A percentile compares a stretch with the other conserved stretches of the same genome.
Conservation (phyloP, 2,113 vertebrate genomes). For the Sorex araneus region DNA sequence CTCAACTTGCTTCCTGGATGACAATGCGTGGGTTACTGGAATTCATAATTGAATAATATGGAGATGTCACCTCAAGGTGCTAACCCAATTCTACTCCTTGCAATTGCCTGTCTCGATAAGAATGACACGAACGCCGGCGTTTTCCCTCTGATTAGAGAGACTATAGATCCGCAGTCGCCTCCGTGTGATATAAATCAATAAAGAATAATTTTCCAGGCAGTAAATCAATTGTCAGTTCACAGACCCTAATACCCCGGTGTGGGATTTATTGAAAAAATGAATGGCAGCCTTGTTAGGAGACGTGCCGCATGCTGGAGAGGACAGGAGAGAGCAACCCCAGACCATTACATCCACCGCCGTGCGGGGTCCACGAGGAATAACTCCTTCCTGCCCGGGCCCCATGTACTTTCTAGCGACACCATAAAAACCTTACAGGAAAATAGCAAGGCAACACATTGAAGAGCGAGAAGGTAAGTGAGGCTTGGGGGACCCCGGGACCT, state of each 20-base stretch:
- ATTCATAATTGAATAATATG: slow-evolving; percentile 89
- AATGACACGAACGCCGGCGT: slow-evolving; percentile 88
- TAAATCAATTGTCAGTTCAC: slow-evolving; percentile 92
- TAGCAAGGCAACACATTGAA: background rate
- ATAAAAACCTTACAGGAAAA: slow-evolving; percentile 19
- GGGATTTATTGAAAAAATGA: slow-evolving; percentile 91
- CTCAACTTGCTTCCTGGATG: slow-evolving; percentile 84
- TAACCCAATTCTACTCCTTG: slow-evolving; percentile 87
- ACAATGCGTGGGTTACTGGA: slow-evolving; percentile 87
- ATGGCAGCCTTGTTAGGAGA: slow-evolving; percentile 91
- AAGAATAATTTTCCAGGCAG: slow-evolving; percentile 93
- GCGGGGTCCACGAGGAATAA: slow-evolving; percentile 75
- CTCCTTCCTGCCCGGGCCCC: slow-evolving; percentile 54
- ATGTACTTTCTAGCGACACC: slow-evolving; percentile 57
- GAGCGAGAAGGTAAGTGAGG: background rate
- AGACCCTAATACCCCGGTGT: slow-evolving; percentile 86
- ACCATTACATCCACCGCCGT: slow-evolving; percentile 65
- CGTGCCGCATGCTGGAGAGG: slow-evolving; percentile 82
- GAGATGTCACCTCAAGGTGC: slow-evolving; percentile 88
- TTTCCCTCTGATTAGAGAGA: slow-evolving; percentile 89
- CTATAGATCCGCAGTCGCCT: slow-evolving; percentile 87
- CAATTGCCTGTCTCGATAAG: slow-evolving; percentile 89
- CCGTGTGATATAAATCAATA: slow-evolving; percentile 91
- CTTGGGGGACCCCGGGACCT: background rate
- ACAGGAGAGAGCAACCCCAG: slow-evolving; percentile 75